Conservation (phyloP, 2,888 invertebrate species). For the Cryptus armator region DNA sequence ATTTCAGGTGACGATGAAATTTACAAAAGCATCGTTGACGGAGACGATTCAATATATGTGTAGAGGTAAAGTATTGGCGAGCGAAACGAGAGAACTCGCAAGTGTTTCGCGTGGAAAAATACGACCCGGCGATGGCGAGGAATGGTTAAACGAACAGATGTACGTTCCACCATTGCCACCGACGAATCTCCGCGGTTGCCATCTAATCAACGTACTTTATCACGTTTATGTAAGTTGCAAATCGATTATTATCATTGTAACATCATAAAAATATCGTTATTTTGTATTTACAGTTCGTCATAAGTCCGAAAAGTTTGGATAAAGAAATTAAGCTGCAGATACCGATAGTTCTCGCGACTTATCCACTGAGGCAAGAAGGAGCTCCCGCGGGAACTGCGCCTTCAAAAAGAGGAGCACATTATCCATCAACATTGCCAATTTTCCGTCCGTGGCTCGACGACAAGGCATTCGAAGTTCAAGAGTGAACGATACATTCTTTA, state of each 20-base stretch:
- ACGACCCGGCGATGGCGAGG: conserved; percentile 92
- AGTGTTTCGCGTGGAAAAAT: conserved; percentile 93
- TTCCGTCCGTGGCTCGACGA: conserved; percentile 96
- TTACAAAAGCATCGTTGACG: conserved; percentile 94
- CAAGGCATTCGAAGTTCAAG: conserved; percentile 86
- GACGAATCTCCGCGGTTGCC: conserved; percentile 96
- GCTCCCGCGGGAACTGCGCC: conserved; percentile 88
- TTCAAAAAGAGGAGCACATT: conserved; percentile 94
- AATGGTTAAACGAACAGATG: conserved; percentile 95
- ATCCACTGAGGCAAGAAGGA: conserved; percentile 91
- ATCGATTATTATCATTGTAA: not conserved
- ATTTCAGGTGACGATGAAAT: conserved; percentile 89
- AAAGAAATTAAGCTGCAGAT: conserved; percentile 96
- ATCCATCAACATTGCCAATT: conserved; percentile 96
- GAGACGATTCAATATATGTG: conserved; percentile 97
- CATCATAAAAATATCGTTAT: not conserved
- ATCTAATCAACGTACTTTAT: conserved; percentile 96
- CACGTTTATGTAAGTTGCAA: conserved; percentile 93
- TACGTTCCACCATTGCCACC: conserved; percentile 98
- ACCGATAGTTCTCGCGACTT: conserved; percentile 96
- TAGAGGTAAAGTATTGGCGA: conserved; percentile 93
- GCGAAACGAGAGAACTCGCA: conserved; percentile 94
- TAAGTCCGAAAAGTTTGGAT: conserved; percentile 96
- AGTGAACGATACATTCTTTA: conserved; percentile 71
- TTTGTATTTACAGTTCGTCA: conserved; percentile 90